Percentiles rank a stretch among this genome's conserved stretches.
These are phyloP conservation scores for Ammodramus savannarum DNA, from an alignment of 2,113 vertebrate species.

Conservation along the genomic window DNA sequence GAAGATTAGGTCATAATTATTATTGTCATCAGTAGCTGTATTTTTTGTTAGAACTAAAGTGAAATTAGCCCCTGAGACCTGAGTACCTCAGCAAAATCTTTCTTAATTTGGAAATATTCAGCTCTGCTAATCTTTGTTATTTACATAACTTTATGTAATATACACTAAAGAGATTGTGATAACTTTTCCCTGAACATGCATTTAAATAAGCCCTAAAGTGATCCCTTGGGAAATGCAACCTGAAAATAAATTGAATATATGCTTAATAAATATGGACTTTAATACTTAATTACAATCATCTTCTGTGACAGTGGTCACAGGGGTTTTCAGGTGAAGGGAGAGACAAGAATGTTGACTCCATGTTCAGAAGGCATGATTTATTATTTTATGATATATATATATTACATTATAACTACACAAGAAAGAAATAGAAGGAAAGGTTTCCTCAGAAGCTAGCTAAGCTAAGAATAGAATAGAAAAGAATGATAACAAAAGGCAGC, in stretches of 20 bases:
- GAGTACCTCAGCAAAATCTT: background rate
- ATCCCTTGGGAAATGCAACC: background rate
- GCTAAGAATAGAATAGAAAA: no score
- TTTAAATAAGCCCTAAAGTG: background rate
- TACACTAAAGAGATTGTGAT: background rate
- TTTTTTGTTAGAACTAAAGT: background rate
- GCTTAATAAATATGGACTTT: background rate
- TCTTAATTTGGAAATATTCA: background rate
- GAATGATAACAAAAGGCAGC: no score
- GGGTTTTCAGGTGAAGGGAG: no score
- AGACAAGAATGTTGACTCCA: no score
- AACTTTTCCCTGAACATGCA: background rate
- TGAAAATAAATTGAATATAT: slow-evolving; percentile 15
- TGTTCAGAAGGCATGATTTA: no score
- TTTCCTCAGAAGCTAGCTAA: no score
- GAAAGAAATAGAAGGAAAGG: no score
- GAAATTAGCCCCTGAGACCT: background rate
- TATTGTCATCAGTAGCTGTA: background rate
- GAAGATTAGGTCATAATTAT: background rate
- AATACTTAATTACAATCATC: background rate
- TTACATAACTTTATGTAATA: background rate
- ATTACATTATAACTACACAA: no score
- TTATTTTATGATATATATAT: no score
- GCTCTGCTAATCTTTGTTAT: background rate
- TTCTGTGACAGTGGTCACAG: no score